Evolutionary conservation across 2,113 vertebrate genomes (phyloP).

Genomic region (Mustelus asterias): DNA sequence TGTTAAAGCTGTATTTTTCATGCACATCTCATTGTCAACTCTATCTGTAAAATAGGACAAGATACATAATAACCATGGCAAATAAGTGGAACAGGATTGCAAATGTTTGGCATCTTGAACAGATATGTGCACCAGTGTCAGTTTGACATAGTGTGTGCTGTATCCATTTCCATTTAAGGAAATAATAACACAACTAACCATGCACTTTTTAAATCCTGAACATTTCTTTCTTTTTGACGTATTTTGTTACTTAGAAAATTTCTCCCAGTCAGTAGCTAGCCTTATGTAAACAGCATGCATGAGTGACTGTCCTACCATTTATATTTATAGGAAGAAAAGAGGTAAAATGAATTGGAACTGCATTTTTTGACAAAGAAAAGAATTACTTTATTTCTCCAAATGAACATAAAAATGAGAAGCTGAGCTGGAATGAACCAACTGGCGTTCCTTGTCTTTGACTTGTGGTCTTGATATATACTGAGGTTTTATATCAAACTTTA

Average conservation of each 20-base stretch:
- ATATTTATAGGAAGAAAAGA: background rate
- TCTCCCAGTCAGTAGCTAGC: background rate
- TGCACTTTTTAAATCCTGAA: background rate
- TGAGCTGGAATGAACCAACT: background rate
- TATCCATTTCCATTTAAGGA: slow-evolving; percentile 10
- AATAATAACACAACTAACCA: background rate
- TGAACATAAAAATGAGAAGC: too few relatives aligned
- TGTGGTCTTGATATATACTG: background rate
- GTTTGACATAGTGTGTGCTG: slow-evolving; percentile 8
- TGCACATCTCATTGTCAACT: background rate
- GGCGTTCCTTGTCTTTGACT: background rate
- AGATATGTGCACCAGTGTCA: slow-evolving; percentile 20
- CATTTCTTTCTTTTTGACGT: background rate
- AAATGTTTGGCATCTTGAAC: slow-evolving; percentile 27
- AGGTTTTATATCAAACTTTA: background rate
- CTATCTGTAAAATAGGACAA: background rate
- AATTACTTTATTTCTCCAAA: background rate
- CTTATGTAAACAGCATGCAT: background rate
- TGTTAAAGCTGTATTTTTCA: background rate
- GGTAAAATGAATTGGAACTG: background rate
- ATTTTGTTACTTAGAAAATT: background rate
- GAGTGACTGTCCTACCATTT: background rate
- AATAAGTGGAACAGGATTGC: background rate
- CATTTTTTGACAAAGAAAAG: background rate
- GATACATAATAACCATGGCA: background rate